phyloP scores from a whole-genome alignment of 2,888 invertebrate genomes.

The Diadromus collaris region DNA sequence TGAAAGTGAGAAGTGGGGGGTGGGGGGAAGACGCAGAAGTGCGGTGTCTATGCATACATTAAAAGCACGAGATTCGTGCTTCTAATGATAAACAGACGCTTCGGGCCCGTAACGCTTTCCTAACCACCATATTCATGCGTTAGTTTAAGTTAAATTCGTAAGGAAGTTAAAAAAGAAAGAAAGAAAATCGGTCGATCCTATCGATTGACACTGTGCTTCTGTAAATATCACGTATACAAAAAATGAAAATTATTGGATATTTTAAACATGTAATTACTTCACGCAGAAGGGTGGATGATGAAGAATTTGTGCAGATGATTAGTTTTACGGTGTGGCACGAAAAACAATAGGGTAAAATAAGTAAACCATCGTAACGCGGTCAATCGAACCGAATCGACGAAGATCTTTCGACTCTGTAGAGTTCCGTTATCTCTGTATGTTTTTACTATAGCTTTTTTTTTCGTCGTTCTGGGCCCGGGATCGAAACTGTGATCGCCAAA shows the following conservation, averaged over 20 bases:
- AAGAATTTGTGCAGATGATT: conserved; percentile 54
- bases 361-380: conserved; percentile 12
- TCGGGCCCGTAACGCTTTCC: conserved; percentile 12
- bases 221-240: conserved; percentile 44
- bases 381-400: conserved; percentile 19
- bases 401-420: background rate
- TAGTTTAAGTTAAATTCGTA: conserved; percentile 29
- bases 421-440: background rate
- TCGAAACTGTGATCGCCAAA: conserved; percentile 13
- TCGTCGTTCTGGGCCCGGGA: conserved; percentile 31
- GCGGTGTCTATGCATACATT: conserved; percentile 7
- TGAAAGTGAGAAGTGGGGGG: conserved; percentile 7
- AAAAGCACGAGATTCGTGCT: conserved; percentile 28
- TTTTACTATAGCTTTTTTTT: conserved; percentile 53
- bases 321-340: conserved; percentile 35
- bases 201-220: conserved; percentile 33
- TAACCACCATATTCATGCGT: conserved; percentile 29
- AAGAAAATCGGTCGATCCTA: background rate
- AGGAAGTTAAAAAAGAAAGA: conserved; percentile 2
- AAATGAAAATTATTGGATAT: conserved; percentile 18
- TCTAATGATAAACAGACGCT: conserved; percentile 26
- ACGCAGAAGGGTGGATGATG: conserved; percentile 5
- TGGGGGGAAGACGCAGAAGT: background rate
- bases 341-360: background rate
- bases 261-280: conserved; percentile 51